phyloP scores from a whole-genome alignment of 2,113 vertebrate species.

The Ptyas mucosa region DNA sequence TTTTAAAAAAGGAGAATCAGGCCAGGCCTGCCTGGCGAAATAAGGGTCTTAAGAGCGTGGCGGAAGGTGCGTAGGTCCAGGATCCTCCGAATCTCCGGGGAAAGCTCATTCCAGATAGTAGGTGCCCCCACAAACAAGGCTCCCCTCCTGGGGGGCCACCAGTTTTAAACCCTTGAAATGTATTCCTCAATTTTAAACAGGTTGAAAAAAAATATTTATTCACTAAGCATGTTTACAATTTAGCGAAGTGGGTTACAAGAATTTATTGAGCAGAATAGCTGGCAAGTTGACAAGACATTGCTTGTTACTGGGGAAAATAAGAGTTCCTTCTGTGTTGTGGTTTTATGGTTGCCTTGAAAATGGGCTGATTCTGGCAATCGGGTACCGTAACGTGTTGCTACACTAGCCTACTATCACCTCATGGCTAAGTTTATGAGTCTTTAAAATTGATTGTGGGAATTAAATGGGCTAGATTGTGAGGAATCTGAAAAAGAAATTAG shows the following conservation, averaged over 20 bases:
- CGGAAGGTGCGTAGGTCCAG: no score
- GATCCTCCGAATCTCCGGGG: no score
- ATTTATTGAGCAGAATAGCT: background rate
- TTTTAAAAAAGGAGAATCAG: no score
- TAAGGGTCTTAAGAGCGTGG: no score
- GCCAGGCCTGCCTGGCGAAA: no score
- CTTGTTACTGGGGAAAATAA: background rate
- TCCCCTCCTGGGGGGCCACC: no score
- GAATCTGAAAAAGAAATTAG: background rate
- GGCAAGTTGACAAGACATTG: background rate
- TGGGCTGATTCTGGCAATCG: background rate
- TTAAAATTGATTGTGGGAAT: background rate
- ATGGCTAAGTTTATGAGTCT: background rate
- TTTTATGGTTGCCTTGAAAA: background rate
- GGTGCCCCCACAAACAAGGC: no score
- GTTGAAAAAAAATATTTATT: background rate
- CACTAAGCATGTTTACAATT: background rate
- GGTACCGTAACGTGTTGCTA: background rate
- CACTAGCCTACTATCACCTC: background rate
- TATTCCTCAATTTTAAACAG: background rate
- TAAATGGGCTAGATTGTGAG: background rate
- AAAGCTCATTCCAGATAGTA: no score
- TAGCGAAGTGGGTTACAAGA: background rate
- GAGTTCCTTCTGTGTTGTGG: background rate
- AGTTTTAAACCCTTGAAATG: background rate